phyloP scores from a whole-genome alignment of 2,113 vertebrate genomes.

The Corythaixoides concolor region DNA sequence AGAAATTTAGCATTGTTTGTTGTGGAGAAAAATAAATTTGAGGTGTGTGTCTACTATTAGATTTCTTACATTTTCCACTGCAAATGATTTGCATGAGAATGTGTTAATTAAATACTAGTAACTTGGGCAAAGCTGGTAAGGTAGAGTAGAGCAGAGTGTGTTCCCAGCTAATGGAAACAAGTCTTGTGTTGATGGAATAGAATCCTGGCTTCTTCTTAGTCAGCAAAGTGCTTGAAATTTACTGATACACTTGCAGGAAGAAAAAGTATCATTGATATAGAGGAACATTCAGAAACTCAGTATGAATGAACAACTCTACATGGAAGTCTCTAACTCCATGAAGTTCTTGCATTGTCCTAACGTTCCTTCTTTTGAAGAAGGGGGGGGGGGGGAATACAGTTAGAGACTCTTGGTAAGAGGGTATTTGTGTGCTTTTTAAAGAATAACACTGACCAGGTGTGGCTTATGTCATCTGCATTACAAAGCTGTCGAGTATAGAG shows the following conservation, averaged over 20 bases:
- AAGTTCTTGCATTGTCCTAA: neutral
- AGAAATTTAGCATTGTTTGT: neutral
- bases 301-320: neutral
- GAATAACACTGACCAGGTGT: neutral
- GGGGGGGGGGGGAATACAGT: rapidly evolving
- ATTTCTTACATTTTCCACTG: neutral
- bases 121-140: neutral
- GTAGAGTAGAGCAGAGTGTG: too few species aligned
- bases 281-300: neutral
- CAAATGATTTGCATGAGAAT: neutral
- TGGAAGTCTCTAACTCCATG: neutral
- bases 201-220: neutral
- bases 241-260: rapidly evolving
- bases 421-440: neutral
- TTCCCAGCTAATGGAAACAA: neutral
- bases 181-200: neutral
- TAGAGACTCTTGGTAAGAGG: neutral
- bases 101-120: neutral
- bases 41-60: neutral
- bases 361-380: neutral
- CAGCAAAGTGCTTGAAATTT: neutral
- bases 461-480: neutral
- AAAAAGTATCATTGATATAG: neutral
- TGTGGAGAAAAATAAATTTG: neutral
- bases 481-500: neutral